Evolutionary conservation across 2,888 invertebrate species (phyloP).

Genomic region (Thymelicus lineola): DNA sequence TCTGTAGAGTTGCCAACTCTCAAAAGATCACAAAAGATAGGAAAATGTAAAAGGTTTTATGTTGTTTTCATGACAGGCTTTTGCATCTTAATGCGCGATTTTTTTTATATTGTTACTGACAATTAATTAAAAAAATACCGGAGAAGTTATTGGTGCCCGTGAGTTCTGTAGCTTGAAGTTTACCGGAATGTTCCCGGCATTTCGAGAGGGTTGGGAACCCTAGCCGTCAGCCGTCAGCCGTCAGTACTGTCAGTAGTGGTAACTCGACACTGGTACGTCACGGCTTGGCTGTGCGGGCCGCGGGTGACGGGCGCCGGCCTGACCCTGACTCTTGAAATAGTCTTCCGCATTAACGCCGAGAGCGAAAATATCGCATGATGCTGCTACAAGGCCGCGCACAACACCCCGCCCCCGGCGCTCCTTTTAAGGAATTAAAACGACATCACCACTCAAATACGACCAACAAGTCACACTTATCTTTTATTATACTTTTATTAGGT

Average conservation of each 20-base stretch:
- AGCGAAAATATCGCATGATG: constrained; percentile 83
- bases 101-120: too few relatives aligned
- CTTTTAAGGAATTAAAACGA: constrained; percentile 59
- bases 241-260: constrained; percentile 22
- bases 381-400: constrained; percentile 65
- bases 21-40: too few relatives aligned
- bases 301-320: constrained; percentile 63
- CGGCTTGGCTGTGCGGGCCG: constrained; percentile 57
- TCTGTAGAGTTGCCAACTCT: too few relatives aligned
- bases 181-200: too few relatives aligned
- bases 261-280: constrained; percentile 47
- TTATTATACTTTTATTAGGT: too few relatives aligned
- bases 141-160: too few relatives aligned
- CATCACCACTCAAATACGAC: background rate
- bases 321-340: constrained; percentile 86
- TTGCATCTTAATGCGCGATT: too few relatives aligned
- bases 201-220: too few relatives aligned
- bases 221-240: background rate
- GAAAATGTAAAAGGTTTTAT: too few relatives aligned
- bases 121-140: background rate
- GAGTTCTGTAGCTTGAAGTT: too few relatives aligned
- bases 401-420: constrained; percentile 61
- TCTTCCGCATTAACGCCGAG: constrained; percentile 82
- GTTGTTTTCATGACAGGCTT: too few relatives aligned
- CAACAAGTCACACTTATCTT: too few relatives aligned